Evolutionary conservation across 2,888 invertebrate species (phyloP), one percentile per base, ranked within the genome.

Genomic region (Callyntrura guangdongensis): DNA sequence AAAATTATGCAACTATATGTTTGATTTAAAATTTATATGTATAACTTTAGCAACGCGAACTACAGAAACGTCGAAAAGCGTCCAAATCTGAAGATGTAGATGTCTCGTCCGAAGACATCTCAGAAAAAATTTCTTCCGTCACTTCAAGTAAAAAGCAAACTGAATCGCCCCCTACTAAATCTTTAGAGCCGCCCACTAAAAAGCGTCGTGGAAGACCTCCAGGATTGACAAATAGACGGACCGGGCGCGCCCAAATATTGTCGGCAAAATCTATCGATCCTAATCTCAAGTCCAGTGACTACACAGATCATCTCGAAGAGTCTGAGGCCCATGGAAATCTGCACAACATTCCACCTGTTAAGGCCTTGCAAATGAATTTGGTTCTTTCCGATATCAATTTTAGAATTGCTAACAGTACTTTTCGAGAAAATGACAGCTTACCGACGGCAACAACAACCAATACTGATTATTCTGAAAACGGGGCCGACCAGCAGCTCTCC

Each of bases 381-480:
- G 97, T 98, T 92, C 95, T 98, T 49, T 96, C 97, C 22, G 98
- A 98, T 95, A 96, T 98, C 86, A 98, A 98, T 94, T 96, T 97
- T 88, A 98, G 98, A 95, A 96, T 97, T 96, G 95, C 96, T 27
- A 95, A 96, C 0, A 97, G 97, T 36, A 97, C 96, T 0, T 97
- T 97, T 97, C 97, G 96, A 92, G 97, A 97, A 5, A 77, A 89
- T 8, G 49, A 12, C 0, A 47, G 25, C 17, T 0, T 27, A 11
- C 59, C 79, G 0, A n/a, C 9, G 0, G 64, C 47, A 20, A 45
- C n/a, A n/a, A n/a, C n/a, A n/a, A n/a, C n/a, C n/a, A n/a, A n/a
- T n/a, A n/a, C n/a, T n/a, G n/a, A n/a, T n/a, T n/a, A n/a, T n/a
- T n/a, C n/a, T n/a, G n/a, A n/a, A n/a, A n/a, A n/a, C n/a, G n/a